Percentiles rank a stretch among this genome's conserved stretches.
Conservation (phyloP, 2,797 vertebrate genomes). For the Onychomys torridus region DNA sequence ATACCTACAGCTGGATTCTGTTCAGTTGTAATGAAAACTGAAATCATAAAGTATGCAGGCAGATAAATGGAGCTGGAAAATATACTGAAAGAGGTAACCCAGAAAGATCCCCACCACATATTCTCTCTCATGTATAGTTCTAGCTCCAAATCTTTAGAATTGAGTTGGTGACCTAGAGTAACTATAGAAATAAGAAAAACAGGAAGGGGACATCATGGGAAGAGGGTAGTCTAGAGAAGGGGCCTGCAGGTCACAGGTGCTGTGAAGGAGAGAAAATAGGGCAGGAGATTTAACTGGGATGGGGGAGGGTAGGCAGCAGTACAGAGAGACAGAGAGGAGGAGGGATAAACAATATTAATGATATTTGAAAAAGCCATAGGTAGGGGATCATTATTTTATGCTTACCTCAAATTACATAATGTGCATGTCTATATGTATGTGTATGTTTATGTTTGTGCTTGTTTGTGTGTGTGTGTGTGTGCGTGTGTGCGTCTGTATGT, state of each 20-base stretch:
- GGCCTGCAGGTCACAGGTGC: background rate
- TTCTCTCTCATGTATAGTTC: background rate
- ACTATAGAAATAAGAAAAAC: background rate
- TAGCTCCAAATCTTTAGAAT: background rate
- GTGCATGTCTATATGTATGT: background rate
- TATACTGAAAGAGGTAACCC: background rate
- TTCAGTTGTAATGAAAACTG: background rate
- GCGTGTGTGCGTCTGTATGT: no score
- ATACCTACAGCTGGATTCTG: background rate
- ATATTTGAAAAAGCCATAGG: background rate
- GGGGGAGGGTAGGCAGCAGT: background rate
- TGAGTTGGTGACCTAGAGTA: background rate
- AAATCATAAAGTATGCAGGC: background rate
- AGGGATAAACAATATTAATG: background rate
- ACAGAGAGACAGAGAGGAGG: background rate
- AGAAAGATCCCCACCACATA: background rate
- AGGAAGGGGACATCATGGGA: background rate
- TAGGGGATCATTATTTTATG: background rate
- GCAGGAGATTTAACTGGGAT: background rate
- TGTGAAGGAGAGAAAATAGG: background rate
- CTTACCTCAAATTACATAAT: background rate
- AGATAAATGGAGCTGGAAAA: background rate
- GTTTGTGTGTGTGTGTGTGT: background rate
- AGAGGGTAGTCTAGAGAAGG: background rate
- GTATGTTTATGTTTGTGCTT: background rate